phyloP scores from a whole-genome alignment of 2,797 vertebrate species.

The Halcyon leucocephala region DNA sequence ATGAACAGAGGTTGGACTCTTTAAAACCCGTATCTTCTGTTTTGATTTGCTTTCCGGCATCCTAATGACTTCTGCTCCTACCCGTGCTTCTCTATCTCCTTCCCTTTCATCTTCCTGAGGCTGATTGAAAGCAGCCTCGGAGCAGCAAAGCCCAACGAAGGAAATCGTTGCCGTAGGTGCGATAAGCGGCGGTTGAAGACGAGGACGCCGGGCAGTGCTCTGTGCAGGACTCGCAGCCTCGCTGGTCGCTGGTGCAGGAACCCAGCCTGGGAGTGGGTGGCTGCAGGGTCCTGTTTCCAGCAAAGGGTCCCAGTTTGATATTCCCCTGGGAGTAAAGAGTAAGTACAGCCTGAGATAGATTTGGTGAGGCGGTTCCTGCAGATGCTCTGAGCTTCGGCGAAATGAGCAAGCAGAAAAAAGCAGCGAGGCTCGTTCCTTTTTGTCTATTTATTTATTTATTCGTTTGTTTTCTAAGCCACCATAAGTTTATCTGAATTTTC shows the following conservation, averaged over 20 bases:
- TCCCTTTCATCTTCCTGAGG: not conserved
- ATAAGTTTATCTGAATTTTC: not conserved
- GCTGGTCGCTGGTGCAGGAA: not conserved
- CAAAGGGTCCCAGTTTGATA: not conserved
- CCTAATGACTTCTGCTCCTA: not conserved
- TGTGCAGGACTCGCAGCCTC: not conserved
- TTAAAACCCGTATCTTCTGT: not conserved
- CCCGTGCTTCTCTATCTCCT: not conserved
- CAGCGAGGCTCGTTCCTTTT: not conserved
- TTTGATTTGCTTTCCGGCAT: slow-evolving; percentile 10
- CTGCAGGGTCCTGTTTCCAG: not conserved
- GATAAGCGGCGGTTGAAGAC: not conserved
- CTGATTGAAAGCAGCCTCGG: not conserved
- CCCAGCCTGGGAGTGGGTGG: not conserved
- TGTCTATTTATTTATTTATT: no score
- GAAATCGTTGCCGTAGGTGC: not conserved
- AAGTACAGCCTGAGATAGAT: not conserved
- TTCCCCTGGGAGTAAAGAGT: slow-evolving; percentile 41
- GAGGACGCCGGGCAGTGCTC: rapidly evolving
- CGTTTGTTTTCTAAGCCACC: not conserved
- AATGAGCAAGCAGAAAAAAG: not conserved
- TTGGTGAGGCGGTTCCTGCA: slow-evolving; percentile 16
- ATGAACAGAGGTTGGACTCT: not conserved
- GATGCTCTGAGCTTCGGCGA: not conserved
- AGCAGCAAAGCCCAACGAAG: not conserved